Evolutionary conservation across 1,140 invertebrate species (phyloP).

Genomic region (Phenacoccus solenopsis): DNA sequence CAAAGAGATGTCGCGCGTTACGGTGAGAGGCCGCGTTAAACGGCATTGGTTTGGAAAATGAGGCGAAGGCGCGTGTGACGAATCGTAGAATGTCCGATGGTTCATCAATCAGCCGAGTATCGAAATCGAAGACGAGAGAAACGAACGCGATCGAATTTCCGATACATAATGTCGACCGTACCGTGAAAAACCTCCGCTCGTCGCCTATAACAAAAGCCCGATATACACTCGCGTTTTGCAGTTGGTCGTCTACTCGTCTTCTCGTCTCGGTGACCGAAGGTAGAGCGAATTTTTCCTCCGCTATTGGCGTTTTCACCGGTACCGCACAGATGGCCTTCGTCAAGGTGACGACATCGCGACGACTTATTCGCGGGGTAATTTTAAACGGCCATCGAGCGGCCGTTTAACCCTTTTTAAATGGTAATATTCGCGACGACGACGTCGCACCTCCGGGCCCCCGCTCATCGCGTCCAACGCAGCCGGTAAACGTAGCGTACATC

Average conservation of each 20-base stretch:
- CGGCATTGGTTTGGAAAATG: slow-evolving; percentile 10
- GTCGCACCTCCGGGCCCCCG: neutral
- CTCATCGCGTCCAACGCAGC: no score
- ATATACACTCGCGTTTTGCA: no score
- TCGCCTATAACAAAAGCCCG: neutral
- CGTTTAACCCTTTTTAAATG: neutral
- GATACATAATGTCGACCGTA: slow-evolving; percentile 11
- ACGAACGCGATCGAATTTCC: neutral
- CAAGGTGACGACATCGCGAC: neutral
- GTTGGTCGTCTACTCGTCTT: no score
- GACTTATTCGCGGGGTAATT: neutral
- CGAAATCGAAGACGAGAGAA: neutral
- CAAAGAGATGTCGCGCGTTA: neutral
- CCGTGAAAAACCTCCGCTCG: neutral
- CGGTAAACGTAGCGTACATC: neutral
- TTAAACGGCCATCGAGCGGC: neutral
- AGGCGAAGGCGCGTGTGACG: slow-evolving; percentile 4
- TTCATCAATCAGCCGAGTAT: slow-evolving; percentile 8
- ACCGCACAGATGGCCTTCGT: no score
- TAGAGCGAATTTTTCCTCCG: no score
- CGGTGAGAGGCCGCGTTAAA: neutral
- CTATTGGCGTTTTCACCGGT: no score
- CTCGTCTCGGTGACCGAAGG: no score
- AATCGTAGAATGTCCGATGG: slow-evolving; percentile 12
- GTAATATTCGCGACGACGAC: neutral